Evolutionary conservation across 2,797 vertebrate genomes (phyloP), one percentile per base, ranked within the genome.

Genomic region (Scleropages formosus): DNA sequence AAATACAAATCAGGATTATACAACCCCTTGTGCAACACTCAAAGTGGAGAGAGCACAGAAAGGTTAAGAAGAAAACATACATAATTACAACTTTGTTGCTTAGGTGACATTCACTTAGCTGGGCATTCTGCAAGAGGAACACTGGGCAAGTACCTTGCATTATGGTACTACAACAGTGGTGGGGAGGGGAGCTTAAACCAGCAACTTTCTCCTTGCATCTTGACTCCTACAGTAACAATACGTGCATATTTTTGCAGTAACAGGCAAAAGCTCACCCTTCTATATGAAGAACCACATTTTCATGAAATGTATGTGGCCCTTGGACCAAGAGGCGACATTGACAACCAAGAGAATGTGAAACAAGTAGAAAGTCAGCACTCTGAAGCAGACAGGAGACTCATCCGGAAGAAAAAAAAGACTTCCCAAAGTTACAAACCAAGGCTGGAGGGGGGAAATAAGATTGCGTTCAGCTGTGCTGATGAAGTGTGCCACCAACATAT

Each of bases 281-380:
- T 39, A 31, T 31, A 39, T 39, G 39, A 39, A 39, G 6, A n/a
- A n/a, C n/a, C 6, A 39, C 31, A 39, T 39, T 39, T 39, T 61
- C 84, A 84, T 80, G 77, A 80, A 46, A 89, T 86, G 84, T 80
- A 88, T 90, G 91, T 90, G 90, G 80, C 77, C 78, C 78, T 82
- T 70, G 72, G 77, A 90, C 85, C 81, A 89, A 89, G 88, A 91
- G 89, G 82, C 90, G 92, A 93, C 90, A 93, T 90, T 90, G 88
- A 93, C 90, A 91, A 91, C 90, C 89, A 89, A 89, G 87, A 89
- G 87, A 88, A 88, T 31, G 66, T 86, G 84, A 89, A 87, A 87
- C 39, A 26, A 7, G 31, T 11, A 49, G 88, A 89, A 84, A 83
- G 87, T 87, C 88, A 85, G 87, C 85, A 85, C 46, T 3, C 58